These are phyloP conservation scores for Craniophora ligustri DNA, from an alignment of 2,888 invertebrate species.

Conservation along the genomic window DNA sequence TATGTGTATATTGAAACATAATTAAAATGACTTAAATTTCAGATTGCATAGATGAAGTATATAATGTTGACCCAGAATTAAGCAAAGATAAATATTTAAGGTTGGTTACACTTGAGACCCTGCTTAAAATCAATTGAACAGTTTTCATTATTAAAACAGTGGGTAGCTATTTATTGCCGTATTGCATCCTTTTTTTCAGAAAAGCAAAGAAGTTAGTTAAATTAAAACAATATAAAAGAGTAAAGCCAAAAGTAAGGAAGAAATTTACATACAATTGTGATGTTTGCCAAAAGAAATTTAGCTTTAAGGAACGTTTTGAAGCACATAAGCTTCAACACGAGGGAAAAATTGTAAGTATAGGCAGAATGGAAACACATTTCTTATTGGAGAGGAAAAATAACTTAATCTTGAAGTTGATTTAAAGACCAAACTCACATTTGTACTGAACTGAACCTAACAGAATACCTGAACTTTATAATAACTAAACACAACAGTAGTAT, in stretches of 20 bases:
- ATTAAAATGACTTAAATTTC: slow-evolving; percentile 2
- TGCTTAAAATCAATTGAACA: no score
- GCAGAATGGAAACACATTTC: no score
- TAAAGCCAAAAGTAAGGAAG: slow-evolving; percentile 57
- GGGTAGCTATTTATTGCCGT: no score
- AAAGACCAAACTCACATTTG: no score
- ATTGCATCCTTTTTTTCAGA: slow-evolving; percentile 48
- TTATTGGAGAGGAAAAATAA: no score
- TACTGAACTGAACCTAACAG: no score
- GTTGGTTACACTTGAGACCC: slow-evolving; percentile 12
- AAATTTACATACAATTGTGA: slow-evolving; percentile 71
- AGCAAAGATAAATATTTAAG: slow-evolving; percentile 12
- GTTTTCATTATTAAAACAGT: no score
- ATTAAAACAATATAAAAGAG: slow-evolving; percentile 43
- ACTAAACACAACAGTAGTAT: no score
- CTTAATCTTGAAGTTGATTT: no score
- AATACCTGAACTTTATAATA: no score
- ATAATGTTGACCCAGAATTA: slow-evolving; percentile 4
- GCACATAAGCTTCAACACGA: slow-evolving; percentile 77
- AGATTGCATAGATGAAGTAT: slow-evolving; percentile 21
- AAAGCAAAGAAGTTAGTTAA: slow-evolving; percentile 49
- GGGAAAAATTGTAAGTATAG: slow-evolving; percentile 72
- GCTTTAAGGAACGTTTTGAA: slow-evolving; percentile 71
- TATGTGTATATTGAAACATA: no score
- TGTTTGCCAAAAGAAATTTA: slow-evolving; percentile 75